Conservation (phyloP, 2,113 vertebrate genomes). For the Corvus moneduloides region DNA sequence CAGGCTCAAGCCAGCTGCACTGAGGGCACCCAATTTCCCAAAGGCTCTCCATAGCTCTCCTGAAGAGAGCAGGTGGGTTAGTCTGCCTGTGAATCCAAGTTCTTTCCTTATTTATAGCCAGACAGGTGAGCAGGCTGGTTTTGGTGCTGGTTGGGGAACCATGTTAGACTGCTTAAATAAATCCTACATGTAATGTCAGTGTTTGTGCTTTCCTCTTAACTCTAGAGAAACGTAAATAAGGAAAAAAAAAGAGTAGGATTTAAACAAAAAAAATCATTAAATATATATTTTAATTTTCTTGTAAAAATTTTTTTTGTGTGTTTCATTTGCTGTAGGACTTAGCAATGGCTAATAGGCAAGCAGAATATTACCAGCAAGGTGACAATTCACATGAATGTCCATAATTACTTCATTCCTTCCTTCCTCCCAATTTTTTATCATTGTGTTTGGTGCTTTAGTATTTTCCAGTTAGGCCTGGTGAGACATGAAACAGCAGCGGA, state of each 20-base stretch:
- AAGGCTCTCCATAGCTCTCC: fast-evolving
- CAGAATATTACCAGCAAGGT: not conserved
- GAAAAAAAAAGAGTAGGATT: not conserved
- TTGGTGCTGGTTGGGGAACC: not conserved
- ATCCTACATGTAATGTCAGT: not conserved
- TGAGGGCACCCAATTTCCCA: not conserved
- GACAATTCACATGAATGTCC: not conserved
- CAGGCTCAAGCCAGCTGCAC: not conserved
- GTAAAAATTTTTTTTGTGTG: not conserved
- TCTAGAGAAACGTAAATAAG: not conserved
- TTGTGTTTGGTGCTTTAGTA: not conserved
- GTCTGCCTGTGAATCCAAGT: not conserved
- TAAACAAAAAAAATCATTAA: too few species aligned
- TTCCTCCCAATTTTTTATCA: not conserved
- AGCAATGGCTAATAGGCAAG: not conserved
- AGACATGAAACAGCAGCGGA: not conserved
- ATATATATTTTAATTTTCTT: not conserved
- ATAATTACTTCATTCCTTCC: not conserved
- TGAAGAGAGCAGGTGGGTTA: not conserved
- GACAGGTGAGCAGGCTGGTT: not conserved
- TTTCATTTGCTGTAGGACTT: not conserved
- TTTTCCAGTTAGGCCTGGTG: not conserved
- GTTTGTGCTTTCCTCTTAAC: not conserved
- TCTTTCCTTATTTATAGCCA: not conserved
- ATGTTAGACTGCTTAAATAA: not conserved